Base-by-base conservation (phyloP, 2,113 vertebrate genomes). In the Martes martes region DNA sequence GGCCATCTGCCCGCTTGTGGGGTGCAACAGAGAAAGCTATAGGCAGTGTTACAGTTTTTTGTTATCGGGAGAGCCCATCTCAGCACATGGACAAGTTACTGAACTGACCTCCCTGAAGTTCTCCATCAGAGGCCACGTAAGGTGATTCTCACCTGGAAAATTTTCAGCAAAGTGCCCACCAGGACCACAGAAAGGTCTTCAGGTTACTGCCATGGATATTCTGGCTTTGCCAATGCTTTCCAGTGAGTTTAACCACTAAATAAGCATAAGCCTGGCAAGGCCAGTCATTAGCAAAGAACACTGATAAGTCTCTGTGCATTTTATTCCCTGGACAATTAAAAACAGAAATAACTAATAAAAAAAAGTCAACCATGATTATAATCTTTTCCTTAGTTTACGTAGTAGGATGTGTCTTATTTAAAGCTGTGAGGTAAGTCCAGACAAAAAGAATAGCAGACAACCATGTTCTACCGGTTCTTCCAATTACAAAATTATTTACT, bases 291-390 rank as follows among this genome's bases (percentile, higher is more conserved):
- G 55, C 47, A 79, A 85, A 79, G 9, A 69, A 69, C 6, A 52
- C 31, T 45, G 76, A 88, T 73, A 78, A 91, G 47, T 81, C 76
- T 50, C 31, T 16, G 33, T 10, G 73, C 67, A 67, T 63, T 95
- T 97, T 36, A 94, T 91, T 85, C 45, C 61, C 16, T 50, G 50
- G 24, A 92, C 61, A 92, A 96, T 63, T 88, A 97, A 94, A 84
- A 89, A n/a, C 21, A 50, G 13, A n/a, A 63, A 42, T 11, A 87
- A 94, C 33, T 82, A 69, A 23, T 7, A 19, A 36, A 14, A 42
- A 42, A 73, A 45, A 61, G 24, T 14, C 47, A 96, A 67, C 31
- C 18, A 76, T 55, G 14, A 47, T 71, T 39, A 79, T 26, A 45
- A 78, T 47, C 55, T 61, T 23, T 39, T 9, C 15, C 13, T 50